Conservation (phyloP, 2,797 vertebrate species). For the Sylvia borin region DNA sequence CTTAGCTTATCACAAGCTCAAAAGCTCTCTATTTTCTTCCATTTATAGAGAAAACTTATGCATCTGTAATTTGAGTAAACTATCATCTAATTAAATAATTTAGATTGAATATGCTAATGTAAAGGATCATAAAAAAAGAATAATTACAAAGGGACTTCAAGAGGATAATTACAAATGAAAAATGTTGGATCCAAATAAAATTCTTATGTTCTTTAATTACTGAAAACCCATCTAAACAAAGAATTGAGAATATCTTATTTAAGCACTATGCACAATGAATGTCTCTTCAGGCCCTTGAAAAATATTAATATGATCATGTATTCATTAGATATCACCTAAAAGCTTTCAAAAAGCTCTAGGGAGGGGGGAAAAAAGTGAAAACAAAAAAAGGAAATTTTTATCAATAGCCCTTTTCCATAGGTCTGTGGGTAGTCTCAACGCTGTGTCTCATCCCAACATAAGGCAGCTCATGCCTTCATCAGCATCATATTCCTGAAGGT, state of each 20-base stretch:
- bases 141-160: slow-evolving; percentile 77
- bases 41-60: slow-evolving; percentile 64
- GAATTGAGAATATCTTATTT: slow-evolving; percentile 67
- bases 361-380: background rate
- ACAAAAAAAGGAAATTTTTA: background rate
- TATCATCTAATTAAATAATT: slow-evolving; percentile 76
- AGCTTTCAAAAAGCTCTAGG: background rate
- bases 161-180: slow-evolving; percentile 76
- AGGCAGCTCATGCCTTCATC: background rate
- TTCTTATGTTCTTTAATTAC: slow-evolving; percentile 76
- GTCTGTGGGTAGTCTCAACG: background rate
- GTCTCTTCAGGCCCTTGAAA: slow-evolving; percentile 37
- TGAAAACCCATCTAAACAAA: slow-evolving; percentile 60
- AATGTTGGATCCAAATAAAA: slow-evolving; percentile 70
- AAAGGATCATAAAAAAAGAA: slow-evolving; percentile 63
- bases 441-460: background rate
- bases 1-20: slow-evolving; percentile 35
- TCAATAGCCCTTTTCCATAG: background rate
- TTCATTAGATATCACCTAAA: background rate
- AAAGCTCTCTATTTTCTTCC: slow-evolving; percentile 59
- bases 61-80: slow-evolving; percentile 76
- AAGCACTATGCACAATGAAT: slow-evolving; percentile 14
- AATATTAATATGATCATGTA: slow-evolving; percentile 31
- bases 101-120: slow-evolving; percentile 77
- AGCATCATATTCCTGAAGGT: background rate